Conservation (phyloP, 1,140 invertebrate species). For the Drosophila subpulchrella region DNA sequence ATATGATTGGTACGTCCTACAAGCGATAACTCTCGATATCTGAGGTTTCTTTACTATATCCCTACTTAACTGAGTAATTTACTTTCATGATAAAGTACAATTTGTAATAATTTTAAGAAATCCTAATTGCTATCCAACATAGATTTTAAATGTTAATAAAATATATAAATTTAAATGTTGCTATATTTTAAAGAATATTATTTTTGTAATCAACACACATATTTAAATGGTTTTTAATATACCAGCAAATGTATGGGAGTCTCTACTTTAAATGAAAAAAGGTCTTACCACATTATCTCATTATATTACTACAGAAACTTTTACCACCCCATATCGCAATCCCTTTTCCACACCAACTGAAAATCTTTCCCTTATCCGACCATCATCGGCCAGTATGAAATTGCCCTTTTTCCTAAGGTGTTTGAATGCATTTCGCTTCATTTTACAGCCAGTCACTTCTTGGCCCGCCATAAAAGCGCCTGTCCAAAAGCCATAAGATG, state of each 20-base stretch:
- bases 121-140: too few species aligned
- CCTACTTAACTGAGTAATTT: not conserved
- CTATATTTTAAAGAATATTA: too few species aligned
- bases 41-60: not conserved
- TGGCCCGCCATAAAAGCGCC: constrained; percentile 36
- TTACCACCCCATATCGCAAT: not conserved
- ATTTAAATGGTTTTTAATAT: too few species aligned
- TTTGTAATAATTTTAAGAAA: too few species aligned
- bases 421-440: constrained; percentile 42
- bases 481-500: constrained; percentile 65
- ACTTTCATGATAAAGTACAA: not conserved
- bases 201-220: too few species aligned
- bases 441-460: constrained; percentile 60
- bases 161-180: too few species aligned
- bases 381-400: constrained; percentile 5
- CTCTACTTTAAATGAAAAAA: not conserved
- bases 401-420: constrained; percentile 41
- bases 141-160: too few species aligned
- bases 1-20: constrained; percentile 8
- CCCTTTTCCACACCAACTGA: not conserved
- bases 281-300: not conserved
- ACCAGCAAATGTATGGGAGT: too few species aligned
- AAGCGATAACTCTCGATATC: constrained; percentile 19
- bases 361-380: not conserved
- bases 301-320: not conserved